Conservation (phyloP, 2,113 vertebrate genomes). For the Rhodinocichla rosea region DNA sequence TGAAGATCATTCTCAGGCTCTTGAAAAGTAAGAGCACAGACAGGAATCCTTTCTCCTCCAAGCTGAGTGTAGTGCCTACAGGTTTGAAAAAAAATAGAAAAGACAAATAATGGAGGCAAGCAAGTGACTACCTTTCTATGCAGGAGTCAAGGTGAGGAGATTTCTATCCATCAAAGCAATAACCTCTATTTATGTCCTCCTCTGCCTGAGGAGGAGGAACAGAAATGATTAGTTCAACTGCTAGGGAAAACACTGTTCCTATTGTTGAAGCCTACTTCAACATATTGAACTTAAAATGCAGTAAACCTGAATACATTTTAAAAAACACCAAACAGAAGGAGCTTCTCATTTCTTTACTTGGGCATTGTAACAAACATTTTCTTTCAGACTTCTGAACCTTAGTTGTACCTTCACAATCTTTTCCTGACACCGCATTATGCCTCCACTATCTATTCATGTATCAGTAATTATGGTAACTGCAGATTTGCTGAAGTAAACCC, state of each 20-base stretch:
- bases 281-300: background rate
- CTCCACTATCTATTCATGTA: background rate
- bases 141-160: background rate
- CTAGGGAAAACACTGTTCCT: background rate
- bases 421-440: background rate
- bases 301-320: background rate
- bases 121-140: background rate
- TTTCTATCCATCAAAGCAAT: background rate
- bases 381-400: background rate
- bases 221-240: background rate
- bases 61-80: constrained; percentile 87
- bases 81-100: background rate
- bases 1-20: constrained; percentile 94
- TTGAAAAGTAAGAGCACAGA: constrained; percentile 91
- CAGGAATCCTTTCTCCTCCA: constrained; percentile 87
- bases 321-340: background rate
- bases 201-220: background rate
- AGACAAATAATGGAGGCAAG: background rate
- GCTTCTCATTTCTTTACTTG: background rate
- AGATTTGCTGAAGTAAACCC: background rate
- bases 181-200: background rate
- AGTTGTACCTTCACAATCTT: background rate
- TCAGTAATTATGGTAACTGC: background rate
- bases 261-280: background rate
- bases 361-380: background rate